A percentile compares a stretch with the other conserved stretches of the same genome.
phyloP scores from a whole-genome alignment of 1,140 invertebrate species.

The Orchesella cincta region DNA sequence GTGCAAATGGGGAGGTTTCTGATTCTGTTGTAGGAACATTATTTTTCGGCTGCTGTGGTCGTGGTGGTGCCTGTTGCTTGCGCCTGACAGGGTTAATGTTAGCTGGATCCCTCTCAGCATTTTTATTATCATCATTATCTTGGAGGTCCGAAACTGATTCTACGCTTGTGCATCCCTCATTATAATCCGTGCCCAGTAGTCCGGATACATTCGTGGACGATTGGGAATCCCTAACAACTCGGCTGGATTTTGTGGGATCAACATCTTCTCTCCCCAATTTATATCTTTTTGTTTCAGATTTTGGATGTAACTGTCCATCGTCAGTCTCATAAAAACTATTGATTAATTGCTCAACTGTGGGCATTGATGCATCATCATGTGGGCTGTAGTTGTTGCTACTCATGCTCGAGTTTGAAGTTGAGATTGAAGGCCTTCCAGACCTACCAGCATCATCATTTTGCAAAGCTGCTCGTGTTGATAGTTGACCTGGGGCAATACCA shows the following conservation, averaged over 20 bases:
- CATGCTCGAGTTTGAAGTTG: background rate
- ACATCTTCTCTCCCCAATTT: too few relatives aligned
- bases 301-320: background rate
- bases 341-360: constrained; percentile 17
- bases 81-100: background rate
- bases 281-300: background rate
- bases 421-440: background rate
- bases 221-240: background rate
- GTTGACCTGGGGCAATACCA: constrained; percentile 13
- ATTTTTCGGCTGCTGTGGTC: too few relatives aligned
- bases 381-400: too few relatives aligned
- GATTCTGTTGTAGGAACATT: too few relatives aligned
- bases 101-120: background rate
- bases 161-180: background rate
- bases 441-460: background rate
- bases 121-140: background rate
- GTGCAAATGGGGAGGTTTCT: background rate
- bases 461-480: background rate
- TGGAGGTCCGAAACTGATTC: background rate
- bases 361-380: background rate
- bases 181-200: background rate
- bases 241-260: background rate
- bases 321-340: background rate
- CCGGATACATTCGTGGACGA: background rate
- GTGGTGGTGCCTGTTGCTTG: background rate